Evolutionary conservation across 64 coral and sea anemone species (phyloP).

Genomic region (Exaiptasia diaphana): DNA sequence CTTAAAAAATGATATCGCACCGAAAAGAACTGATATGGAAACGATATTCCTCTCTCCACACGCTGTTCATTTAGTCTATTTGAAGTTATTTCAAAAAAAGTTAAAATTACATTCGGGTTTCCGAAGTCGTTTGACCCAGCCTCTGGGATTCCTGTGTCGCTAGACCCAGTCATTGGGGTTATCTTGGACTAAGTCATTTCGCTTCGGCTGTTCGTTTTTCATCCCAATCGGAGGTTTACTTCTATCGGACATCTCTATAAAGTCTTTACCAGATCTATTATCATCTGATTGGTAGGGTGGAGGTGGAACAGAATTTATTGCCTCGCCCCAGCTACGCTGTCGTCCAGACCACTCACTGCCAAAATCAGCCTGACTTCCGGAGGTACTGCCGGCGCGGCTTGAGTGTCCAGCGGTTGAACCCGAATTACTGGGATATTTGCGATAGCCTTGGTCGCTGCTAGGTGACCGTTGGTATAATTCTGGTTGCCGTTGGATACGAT

Average conservation of each 20-base stretch:
- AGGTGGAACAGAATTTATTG: constrained; percentile 60
- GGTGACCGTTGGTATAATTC: constrained; percentile 4
- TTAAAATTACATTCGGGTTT: too few relatives aligned
- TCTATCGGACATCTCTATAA: neutral
- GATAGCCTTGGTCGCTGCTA: neutral
- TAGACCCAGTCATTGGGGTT: constrained; percentile 15
- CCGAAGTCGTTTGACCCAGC: too few relatives aligned
- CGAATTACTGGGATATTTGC: neutral
- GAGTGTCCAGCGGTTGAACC: constrained; percentile 20
- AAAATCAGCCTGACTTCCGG: constrained; percentile 11
- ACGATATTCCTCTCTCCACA: too few relatives aligned
- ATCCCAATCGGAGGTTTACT: neutral
- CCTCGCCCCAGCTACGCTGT: constrained; percentile 63
- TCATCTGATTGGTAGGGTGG: constrained; percentile 35
- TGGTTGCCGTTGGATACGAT: neutral
- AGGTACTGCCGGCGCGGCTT: constrained; percentile 13
- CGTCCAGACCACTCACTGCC: neutral
- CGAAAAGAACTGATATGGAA: too few relatives aligned
- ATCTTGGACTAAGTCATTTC: neutral
- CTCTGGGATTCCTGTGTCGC: neutral
- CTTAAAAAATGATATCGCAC: too few relatives aligned
- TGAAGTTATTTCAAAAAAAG: too few relatives aligned
- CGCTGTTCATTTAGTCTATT: too few relatives aligned
- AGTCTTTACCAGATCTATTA: neutral
- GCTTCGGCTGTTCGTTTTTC: neutral